Percentiles rank a stretch among this genome's conserved stretches.
phyloP scores from a whole-genome alignment of 2,797 vertebrate genomes.

The Phoeniculus purpureus region DNA sequence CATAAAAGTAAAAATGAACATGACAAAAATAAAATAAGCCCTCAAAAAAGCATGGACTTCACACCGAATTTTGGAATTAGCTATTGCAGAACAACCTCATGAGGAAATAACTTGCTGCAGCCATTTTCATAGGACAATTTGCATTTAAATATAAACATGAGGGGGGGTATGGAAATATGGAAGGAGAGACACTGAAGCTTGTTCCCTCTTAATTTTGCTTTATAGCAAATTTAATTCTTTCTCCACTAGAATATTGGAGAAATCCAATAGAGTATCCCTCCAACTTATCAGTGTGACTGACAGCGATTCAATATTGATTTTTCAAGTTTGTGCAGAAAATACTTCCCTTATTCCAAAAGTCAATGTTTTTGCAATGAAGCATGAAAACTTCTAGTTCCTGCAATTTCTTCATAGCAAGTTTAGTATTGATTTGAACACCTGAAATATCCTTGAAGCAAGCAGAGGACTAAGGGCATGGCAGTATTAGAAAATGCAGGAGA shows the following conservation, averaged over 20 bases:
- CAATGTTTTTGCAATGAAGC: neutral
- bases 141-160: neutral
- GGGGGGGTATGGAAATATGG: neutral
- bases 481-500: neutral
- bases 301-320: neutral
- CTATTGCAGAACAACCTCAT: neutral
- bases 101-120: neutral
- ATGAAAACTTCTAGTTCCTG: neutral
- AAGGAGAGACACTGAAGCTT: neutral
- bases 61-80: neutral
- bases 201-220: neutral
- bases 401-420: neutral
- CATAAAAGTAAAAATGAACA: neutral
- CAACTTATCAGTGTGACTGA: neutral
- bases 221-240: neutral
- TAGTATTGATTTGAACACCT: neutral
- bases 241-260: no score
- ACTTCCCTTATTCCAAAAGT: neutral
- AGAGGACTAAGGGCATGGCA: neutral
- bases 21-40: neutral
- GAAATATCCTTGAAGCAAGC: neutral
- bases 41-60: neutral
- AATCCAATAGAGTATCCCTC: neutral
- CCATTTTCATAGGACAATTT: neutral
- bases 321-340: neutral